These are phyloP conservation scores for Genyomyrus donnyi DNA, from an alignment of 2,113 vertebrate species.

Conservation along the genomic window DNA sequence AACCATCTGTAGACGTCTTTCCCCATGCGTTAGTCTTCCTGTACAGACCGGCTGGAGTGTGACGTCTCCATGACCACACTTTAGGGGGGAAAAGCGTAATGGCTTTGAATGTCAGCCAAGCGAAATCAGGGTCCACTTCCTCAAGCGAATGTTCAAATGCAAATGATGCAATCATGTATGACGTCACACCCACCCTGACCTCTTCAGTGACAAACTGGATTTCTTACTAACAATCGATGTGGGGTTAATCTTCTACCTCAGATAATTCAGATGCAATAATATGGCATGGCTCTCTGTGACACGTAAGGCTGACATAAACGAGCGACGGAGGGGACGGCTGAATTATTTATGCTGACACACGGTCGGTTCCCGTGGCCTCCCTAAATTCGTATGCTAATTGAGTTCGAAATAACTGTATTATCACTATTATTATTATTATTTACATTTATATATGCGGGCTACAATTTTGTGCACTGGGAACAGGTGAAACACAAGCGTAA, in stretches of 20 bases:
- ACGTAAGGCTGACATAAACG: background rate
- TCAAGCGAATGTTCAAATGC: background rate
- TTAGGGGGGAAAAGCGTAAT: background rate
- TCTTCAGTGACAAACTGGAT: background rate
- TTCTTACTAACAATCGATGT: background rate
- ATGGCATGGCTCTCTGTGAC: background rate
- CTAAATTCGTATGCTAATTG: background rate
- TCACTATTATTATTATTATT: background rate
- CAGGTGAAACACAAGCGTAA: background rate
- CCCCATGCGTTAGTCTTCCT: background rate
- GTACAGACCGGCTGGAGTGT: background rate
- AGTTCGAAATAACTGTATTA: background rate
- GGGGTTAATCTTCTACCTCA: background rate
- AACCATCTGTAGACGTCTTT: background rate
- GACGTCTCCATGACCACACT: background rate
- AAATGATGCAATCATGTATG: background rate
- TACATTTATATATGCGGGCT: background rate
- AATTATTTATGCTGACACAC: conserved; percentile 14
- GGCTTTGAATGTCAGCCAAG: background rate
- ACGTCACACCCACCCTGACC: background rate
- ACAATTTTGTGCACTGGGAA: background rate
- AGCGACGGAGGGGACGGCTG: background rate
- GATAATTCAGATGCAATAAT: background rate
- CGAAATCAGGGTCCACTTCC: background rate
- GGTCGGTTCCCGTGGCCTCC: background rate